Conservation (phyloP, 2,797 vertebrate species). For the Hyperoplus lanceolatus region DNA sequence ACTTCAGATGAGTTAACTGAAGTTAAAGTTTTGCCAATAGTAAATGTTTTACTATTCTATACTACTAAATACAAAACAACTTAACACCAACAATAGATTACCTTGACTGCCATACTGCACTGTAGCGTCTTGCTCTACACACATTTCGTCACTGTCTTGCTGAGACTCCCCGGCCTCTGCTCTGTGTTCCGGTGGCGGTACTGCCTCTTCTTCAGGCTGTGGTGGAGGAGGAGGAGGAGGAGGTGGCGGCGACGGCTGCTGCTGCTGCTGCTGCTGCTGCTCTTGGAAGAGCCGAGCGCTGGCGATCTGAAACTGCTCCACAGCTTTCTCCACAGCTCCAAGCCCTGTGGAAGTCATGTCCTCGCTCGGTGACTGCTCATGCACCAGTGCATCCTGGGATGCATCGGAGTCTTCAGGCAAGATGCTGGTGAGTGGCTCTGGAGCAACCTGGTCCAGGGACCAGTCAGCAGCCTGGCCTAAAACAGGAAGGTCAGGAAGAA, state of each 20-base stretch:
- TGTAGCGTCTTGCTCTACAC: constrained; percentile 20
- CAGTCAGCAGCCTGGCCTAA: constrained; percentile 74
- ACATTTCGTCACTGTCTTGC: constrained; percentile 44
- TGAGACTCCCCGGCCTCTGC: constrained; percentile 32
- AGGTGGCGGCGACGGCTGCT: constrained; percentile 26
- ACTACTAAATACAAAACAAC: neutral
- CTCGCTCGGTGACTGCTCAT: constrained; percentile 46
- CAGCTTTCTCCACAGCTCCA: constrained; percentile 75
- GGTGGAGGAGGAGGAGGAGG: constrained; percentile 58
- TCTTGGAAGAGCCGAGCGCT: constrained; percentile 69
- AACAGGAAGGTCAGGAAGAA: constrained; percentile 76
- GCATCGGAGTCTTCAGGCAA: constrained; percentile 61
- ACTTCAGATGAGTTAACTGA: neutral
- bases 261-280: constrained; percentile 35
- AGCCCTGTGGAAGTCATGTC: constrained; percentile 58
- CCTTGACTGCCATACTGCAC: constrained; percentile 59
- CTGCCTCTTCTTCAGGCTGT: constrained; percentile 48
- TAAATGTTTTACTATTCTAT: no score
- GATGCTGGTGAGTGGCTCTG: constrained; percentile 65
- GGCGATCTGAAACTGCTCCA: constrained; percentile 79
- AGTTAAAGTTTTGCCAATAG: neutral
- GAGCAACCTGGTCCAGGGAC: constrained; percentile 75
- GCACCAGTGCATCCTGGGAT: constrained; percentile 52
- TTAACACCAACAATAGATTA: constrained; percentile 26
- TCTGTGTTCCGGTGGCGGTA: constrained; percentile 35